These are phyloP conservation scores for Drosophila subquinaria DNA, from an alignment of 2,888 invertebrate species.

Conservation along the genomic window DNA sequence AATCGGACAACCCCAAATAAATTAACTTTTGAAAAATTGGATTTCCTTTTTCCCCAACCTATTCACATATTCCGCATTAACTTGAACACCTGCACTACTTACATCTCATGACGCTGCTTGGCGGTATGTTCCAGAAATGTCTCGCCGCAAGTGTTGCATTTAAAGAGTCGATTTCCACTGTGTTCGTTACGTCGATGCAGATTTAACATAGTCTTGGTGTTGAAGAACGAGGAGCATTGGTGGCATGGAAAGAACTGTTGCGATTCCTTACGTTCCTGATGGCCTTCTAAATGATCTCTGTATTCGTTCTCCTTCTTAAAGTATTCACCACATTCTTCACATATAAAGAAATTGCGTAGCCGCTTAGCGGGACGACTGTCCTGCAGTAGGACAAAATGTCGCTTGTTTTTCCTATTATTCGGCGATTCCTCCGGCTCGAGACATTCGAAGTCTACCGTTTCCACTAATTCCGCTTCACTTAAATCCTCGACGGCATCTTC, in stretches of 20 bases:
- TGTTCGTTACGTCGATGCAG: conserved; percentile 39
- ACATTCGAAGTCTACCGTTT: neutral
- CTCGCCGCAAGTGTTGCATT: conserved; percentile 53
- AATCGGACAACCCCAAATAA: too few relatives aligned
- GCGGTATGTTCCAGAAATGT: conserved; percentile 49
- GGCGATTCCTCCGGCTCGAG: neutral
- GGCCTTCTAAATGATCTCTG: conserved; percentile 38
- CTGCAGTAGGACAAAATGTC: conserved; percentile 34
- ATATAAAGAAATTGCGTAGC: conserved; percentile 65
- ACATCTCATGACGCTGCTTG: conserved; percentile 65
- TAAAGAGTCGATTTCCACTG: conserved; percentile 33
- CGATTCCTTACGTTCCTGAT: conserved; percentile 22
- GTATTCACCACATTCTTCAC: conserved; percentile 58
- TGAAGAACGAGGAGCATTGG: conserved; percentile 42
- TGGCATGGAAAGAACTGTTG: conserved; percentile 55
- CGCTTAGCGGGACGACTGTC: conserved; percentile 44
- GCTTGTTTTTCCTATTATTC: conserved; percentile 18
- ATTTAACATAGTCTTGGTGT: conserved; percentile 32
- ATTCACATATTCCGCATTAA: neutral
- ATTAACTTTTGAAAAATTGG: too few relatives aligned
- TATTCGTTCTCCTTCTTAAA: conserved; percentile 43
- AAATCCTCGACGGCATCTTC: neutral
- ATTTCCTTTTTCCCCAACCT: neutral
- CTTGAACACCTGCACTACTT: conserved; percentile 5
- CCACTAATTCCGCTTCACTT: neutral